phyloP scores from a whole-genome alignment of 2,888 invertebrate genomes.

The Limnephilus lunatus region DNA sequence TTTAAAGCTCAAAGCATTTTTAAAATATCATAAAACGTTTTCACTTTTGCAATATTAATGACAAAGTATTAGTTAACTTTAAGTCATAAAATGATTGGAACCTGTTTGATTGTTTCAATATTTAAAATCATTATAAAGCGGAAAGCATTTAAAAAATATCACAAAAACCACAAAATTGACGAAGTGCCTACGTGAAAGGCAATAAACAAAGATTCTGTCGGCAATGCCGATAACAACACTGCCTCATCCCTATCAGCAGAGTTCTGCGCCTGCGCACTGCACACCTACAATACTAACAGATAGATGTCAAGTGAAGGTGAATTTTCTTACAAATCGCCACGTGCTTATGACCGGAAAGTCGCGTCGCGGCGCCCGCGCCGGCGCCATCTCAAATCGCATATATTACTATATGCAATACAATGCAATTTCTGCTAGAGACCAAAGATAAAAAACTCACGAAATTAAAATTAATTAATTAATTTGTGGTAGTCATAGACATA shows the following conservation, averaged over 20 bases:
- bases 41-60: no score
- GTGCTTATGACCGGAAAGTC: not conserved
- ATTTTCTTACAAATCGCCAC: constrained; percentile 29
- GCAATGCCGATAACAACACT: not conserved
- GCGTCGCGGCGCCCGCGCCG: not conserved
- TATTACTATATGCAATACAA: not conserved
- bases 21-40: no score
- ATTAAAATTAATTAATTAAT: no score
- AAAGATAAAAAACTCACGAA: not conserved
- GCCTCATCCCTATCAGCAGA: constrained; percentile 1
- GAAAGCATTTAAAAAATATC: not conserved
- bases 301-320: constrained; percentile 47
- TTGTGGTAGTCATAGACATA: no score
- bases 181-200: not conserved
- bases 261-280: not conserved
- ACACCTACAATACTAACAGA: not conserved
- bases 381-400: not conserved
- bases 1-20: no score
- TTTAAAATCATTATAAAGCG: not conserved
- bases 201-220: not conserved
- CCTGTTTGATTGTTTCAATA: no score
- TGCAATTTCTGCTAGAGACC: not conserved
- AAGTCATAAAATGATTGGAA: no score
- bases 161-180: not conserved
- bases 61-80: no score